Base-by-base conservation (phyloP, 2,888 invertebrate species). In the Enchytraeus crypticus region DNA sequence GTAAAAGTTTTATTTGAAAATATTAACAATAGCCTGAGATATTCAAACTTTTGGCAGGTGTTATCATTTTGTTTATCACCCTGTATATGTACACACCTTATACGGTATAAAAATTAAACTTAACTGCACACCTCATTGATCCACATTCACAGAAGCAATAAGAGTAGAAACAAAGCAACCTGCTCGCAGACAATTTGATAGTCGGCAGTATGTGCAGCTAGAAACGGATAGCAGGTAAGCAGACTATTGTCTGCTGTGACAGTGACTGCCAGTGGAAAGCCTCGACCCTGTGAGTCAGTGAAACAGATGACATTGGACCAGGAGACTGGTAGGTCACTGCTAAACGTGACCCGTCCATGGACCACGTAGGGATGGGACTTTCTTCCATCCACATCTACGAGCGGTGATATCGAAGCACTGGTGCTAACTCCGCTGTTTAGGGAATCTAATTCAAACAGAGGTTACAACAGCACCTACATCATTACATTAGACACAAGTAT, bases 111-210 rank as follows among this genome's bases (percentile, higher is more conserved):
- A n/a, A n/a, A n/a, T n/a, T n/a, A n/a, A n/a, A n/a, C n/a, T n/a
- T n/a, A n/a, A n/a, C n/a, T n/a, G n/a, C n/a, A n/a, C n/a, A n/a
- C n/a, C n/a, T n/a, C n/a, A n/a, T n/a, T n/a, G n/a, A n/a, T n/a
- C n/a, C n/a, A n/a, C n/a, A n/a, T n/a, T n/a, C n/a, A n/a, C n/a
- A n/a, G n/a, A n/a, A n/a, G n/a, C n/a, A n/a, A n/a, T n/a, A n/a
- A n/a, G n/a, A n/a, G n/a, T n/a, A n/a, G n/a, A n/a, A n/a, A 8
- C 38, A 38, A 38, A 8, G 18, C 38, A 18, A 77, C 77, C 72
- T 76, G 74, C 71, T 77, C 77, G 70, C 78, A 77, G 34, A 78
- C 75, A 63, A 79, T 79, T 62, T 78, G 76, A 63, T 78, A 75
- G 61, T 79, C 78, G 32, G 70, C 68, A 45, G 76, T 66, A 64